Percentiles rank a stretch among this genome's conserved stretches.
phyloP scores from a whole-genome alignment of 2,888 invertebrate genomes.

The Mythimna loreyi region DNA sequence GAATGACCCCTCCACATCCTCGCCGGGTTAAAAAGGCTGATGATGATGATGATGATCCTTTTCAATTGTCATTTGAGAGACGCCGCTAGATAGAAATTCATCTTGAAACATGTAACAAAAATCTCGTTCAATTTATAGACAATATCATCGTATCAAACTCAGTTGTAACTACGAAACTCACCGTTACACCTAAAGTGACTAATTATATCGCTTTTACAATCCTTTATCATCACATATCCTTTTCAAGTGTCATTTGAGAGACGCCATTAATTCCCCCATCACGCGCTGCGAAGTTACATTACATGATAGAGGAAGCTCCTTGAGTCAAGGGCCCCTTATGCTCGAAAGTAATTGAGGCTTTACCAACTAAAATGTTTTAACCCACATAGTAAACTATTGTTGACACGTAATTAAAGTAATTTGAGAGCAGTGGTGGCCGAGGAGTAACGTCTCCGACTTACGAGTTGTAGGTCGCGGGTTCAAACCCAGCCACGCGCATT shows the following conservation, averaged over 20 bases:
- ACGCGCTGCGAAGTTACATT: conserved; percentile 63
- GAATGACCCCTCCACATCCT: too few species aligned
- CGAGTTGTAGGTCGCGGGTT: too few species aligned
- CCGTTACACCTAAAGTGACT: conserved; percentile 52
- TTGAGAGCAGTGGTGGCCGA: too few species aligned
- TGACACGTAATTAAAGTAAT: conserved; percentile 5
- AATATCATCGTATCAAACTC: conserved; percentile 21
- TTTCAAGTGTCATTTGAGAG: conserved; percentile 71
- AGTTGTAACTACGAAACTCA: conserved; percentile 21
- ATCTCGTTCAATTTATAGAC: conserved; percentile 16
- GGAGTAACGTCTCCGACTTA: too few species aligned
- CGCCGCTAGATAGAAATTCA: too few species aligned
- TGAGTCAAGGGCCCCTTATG: conserved; percentile 61
- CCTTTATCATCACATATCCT: conserved; percentile 65
- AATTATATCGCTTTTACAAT: conserved; percentile 61
- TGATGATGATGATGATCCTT: too few species aligned
- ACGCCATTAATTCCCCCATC: conserved; percentile 70
- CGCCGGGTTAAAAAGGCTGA: too few species aligned
- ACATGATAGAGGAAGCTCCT: conserved; percentile 59
- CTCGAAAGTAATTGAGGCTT: conserved; percentile 41
- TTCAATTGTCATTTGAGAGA: too few species aligned
- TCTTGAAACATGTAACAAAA: too few species aligned
- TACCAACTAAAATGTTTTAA: conserved; percentile 13
- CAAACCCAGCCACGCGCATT: too few species aligned
- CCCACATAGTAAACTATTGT: conserved; percentile 8